A percentile compares a stretch with the other conserved stretches of the same genome.
Evolutionary conservation across 64 coral and sea anemone genomes (phyloP).

Genomic region (Pachyseris speciosa): DNA sequence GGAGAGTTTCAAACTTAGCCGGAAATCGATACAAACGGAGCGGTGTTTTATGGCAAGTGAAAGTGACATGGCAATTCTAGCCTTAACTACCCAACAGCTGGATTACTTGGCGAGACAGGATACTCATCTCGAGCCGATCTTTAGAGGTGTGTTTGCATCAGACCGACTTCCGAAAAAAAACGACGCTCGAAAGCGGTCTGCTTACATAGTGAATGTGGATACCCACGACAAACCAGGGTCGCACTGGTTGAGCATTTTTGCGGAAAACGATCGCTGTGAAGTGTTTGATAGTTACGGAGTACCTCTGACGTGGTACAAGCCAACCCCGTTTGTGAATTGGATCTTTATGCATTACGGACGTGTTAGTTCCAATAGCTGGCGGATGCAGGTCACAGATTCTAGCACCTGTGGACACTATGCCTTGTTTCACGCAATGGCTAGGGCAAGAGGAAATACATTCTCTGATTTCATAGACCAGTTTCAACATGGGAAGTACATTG

Average conservation of each 20-base stretch:
- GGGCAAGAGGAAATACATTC: background rate
- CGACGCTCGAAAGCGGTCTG: too few relatives aligned
- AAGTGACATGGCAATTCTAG: too few relatives aligned
- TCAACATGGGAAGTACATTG: background rate
- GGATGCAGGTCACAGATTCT: background rate
- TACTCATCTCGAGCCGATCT: too few relatives aligned
- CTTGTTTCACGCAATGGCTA: background rate
- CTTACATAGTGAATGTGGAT: too few relatives aligned
- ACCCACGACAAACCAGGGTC: too few relatives aligned
- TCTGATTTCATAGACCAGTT: background rate
- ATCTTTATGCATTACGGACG: background rate
- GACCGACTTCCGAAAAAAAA: too few relatives aligned
- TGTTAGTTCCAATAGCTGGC: background rate
- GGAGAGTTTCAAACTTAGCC: too few relatives aligned
- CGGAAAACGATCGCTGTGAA: background rate
- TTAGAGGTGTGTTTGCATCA: too few relatives aligned
- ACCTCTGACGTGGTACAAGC: background rate
- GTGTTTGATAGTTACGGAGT: background rate
- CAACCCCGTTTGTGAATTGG: background rate
- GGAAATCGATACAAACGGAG: too few relatives aligned
- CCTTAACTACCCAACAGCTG: too few relatives aligned
- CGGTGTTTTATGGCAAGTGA: too few relatives aligned
- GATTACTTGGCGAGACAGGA: too few relatives aligned
- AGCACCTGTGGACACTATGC: constrained; percentile 12
- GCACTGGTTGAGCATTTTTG: background rate